Conservation (phyloP, 2,113 vertebrate genomes). For the Lycaon pictus region DNA sequence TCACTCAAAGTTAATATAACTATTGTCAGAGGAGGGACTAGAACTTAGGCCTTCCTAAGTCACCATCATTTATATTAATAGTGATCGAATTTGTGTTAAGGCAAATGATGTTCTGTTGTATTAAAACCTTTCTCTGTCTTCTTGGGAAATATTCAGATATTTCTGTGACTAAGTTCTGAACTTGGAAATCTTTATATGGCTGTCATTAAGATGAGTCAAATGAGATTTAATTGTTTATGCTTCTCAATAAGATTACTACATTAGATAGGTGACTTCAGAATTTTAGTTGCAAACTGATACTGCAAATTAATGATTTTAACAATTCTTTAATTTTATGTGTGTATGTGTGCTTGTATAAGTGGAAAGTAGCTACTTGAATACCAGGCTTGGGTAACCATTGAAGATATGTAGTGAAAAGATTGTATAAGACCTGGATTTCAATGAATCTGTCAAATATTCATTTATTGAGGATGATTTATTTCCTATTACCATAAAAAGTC, state of each 20-base stretch:
- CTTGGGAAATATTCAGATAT: background rate
- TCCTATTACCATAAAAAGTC: background rate
- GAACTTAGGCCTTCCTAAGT: background rate
- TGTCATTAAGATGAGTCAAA: background rate
- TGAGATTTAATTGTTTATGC: conserved; percentile 30
- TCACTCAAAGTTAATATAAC: background rate
- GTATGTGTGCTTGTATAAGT: background rate
- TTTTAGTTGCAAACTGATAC: conserved; percentile 11
- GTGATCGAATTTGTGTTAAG: background rate
- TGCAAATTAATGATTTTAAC: conserved; percentile 48
- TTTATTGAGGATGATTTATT: conserved; percentile 21
- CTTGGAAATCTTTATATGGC: conserved; percentile 32
- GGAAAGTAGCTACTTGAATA: conserved; percentile 42
- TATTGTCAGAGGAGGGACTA: background rate
- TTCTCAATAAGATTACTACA: conserved; percentile 31
- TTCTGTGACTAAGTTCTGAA: conserved; percentile 42
- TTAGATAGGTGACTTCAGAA: conserved; percentile 56
- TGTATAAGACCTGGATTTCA: background rate
- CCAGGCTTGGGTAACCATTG: background rate
- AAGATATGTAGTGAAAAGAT: conserved; percentile 46
- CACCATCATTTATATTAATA: background rate
- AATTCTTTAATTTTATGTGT: background rate
- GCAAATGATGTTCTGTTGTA: background rate
- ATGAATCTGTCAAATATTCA: background rate
- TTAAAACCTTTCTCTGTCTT: background rate